A percentile compares a stretch with the other conserved stretches of the same genome.
Conservation (phyloP, 2,797 vertebrate species). For the Leptatherina wallacei region DNA sequence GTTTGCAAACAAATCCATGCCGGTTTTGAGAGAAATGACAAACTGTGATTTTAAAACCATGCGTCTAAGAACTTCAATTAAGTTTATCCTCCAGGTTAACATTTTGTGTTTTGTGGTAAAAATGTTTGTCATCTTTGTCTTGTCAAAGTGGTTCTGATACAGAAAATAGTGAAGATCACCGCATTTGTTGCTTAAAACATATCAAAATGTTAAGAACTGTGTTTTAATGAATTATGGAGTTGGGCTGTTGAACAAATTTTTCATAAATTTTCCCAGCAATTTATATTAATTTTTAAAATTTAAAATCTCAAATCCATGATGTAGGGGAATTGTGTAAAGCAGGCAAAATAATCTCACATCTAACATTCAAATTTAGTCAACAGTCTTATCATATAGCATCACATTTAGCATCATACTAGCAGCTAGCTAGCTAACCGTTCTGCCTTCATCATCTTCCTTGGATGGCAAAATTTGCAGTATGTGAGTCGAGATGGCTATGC, state of each 20-base stretch:
- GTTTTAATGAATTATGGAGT: not conserved
- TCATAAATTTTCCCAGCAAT: not conserved
- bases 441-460: not conserved
- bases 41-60: too few species aligned
- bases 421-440: not conserved
- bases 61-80: too few species aligned
- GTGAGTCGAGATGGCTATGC: not conserved
- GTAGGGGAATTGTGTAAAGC: too few species aligned
- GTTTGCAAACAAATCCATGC: too few species aligned
- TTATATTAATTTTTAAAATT: not conserved
- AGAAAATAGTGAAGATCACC: not conserved
- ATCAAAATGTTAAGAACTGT: not conserved
- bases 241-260: not conserved
- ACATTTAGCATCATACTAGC: not conserved
- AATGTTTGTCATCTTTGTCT: not conserved
- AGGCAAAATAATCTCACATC: too few species aligned
- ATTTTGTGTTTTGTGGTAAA: not conserved
- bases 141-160: not conserved
- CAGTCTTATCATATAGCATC: not conserved
- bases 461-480: too few species aligned
- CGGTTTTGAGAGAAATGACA: too few species aligned
- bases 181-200: not conserved
- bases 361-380: too few species aligned
- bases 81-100: not conserved
- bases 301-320: too few species aligned